Percentiles rank a stretch among this genome's conserved stretches.
Evolutionary conservation across 1,140 invertebrate species (phyloP).

Genomic region (Leptinotarsa undecemlineata): DNA sequence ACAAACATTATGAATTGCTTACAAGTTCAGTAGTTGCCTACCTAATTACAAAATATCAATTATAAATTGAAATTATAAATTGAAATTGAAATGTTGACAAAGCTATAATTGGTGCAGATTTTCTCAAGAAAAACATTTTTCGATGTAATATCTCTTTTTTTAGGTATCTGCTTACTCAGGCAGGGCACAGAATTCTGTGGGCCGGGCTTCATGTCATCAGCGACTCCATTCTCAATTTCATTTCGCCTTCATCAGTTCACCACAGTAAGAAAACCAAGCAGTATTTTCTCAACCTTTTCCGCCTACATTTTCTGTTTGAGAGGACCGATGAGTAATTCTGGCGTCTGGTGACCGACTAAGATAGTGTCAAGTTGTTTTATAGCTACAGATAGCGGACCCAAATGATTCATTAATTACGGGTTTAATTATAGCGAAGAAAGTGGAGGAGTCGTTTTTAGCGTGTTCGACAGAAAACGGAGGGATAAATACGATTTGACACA

Average conservation of each 20-base stretch:
- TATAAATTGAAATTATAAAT: too few relatives aligned
- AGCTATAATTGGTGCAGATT: too few relatives aligned
- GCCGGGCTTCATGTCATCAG: too few relatives aligned
- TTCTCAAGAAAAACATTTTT: too few relatives aligned
- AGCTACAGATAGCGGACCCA: constrained; percentile 37
- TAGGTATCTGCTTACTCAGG: too few relatives aligned
- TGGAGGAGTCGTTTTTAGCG: constrained; percentile 23
- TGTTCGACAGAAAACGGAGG: background rate
- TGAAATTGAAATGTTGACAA: too few relatives aligned
- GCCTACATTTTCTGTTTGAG: constrained; percentile 8
- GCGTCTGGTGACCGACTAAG: constrained; percentile 39
- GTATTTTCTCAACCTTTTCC: background rate
- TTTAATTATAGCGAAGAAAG: constrained; percentile 44
- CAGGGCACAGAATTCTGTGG: too few relatives aligned
- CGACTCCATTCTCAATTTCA: too few relatives aligned
- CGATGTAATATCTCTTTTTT: too few relatives aligned
- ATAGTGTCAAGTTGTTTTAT: constrained; percentile 44
- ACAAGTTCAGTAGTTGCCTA: too few relatives aligned
- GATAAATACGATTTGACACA: background rate
- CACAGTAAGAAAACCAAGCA: background rate
- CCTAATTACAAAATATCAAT: too few relatives aligned
- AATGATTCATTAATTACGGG: constrained; percentile 44
- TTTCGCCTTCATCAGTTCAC: background rate
- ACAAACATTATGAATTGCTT: too few relatives aligned
- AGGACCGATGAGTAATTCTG: constrained; percentile 30